Evolutionary conservation across 1,140 invertebrate species (phyloP).

Genomic region (Zaprionus lachaisei): DNA sequence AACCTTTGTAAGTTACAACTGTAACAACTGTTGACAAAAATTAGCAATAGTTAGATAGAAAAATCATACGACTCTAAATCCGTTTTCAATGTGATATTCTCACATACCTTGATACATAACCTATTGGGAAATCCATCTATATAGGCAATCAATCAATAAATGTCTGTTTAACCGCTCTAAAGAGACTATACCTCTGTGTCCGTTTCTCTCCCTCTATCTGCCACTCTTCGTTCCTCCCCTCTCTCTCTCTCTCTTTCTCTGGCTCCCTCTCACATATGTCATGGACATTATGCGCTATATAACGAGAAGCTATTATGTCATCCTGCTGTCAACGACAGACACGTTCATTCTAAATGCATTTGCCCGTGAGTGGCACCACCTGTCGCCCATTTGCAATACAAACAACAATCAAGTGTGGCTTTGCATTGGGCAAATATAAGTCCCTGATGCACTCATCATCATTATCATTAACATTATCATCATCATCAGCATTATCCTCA

Average conservation of each 20-base stretch:
- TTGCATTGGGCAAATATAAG: constrained; percentile 36
- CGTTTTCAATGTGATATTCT: neutral
- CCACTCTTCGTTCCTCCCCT: neutral
- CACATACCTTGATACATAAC: accelerated
- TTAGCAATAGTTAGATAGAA: no score
- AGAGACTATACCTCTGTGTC: neutral
- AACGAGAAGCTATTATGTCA: neutral
- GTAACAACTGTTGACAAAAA: no score
- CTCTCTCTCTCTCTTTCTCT: neutral
- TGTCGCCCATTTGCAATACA: constrained; percentile 42
- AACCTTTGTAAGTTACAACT: no score
- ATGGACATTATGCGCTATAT: neutral
- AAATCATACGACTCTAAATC: neutral
- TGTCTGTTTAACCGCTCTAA: neutral
- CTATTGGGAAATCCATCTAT: neutral
- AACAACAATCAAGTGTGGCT: constrained; percentile 54
- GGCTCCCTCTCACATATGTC: neutral
- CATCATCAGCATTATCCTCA: constrained; percentile 24
- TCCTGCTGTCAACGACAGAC: constrained; percentile 19
- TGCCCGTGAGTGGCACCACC: constrained; percentile 51
- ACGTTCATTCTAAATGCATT: constrained; percentile 21
- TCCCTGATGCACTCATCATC: constrained; percentile 6
- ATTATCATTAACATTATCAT: constrained; percentile 23
- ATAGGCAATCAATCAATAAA: neutral
- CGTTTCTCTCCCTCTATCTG: neutral